Evolutionary conservation across 2,113 vertebrate species (phyloP), one percentile per base, ranked within the genome.

Genomic region (Ctenodactylus gundi): DNA sequence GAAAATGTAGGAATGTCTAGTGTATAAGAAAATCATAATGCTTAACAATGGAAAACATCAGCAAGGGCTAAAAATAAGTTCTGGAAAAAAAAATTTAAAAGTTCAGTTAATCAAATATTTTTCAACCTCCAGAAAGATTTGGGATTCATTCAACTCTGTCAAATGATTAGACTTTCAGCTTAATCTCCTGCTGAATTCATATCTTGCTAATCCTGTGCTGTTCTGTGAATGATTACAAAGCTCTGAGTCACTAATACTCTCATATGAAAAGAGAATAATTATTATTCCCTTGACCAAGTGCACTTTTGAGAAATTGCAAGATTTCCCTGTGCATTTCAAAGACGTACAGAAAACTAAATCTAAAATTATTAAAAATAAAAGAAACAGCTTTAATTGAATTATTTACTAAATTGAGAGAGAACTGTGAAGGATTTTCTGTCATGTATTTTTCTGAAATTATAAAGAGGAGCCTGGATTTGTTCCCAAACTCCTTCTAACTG

Each of bases 161-260:
- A 97, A 95, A 94, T 94, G 62, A 97, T 92, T 95, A 84, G 80
- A 41, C 62, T 91, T 86, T 95, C 77, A 95, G 29, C 39, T 96
- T 97, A 96, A 97, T 96, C 51, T 82, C 81, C 73, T 93, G 84
- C 29, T 82, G 87, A 95, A 96, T 96, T 95, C 90, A 44, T 91
- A 92, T 94, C 41, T 96, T 86, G 65, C 53, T 97, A 94, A 97
- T 94, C 94, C 96, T 91, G 39, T 88, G 51, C 86, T 95, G 11
- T 92, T 93, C 73, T 41, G 10, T 88, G 41, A 92, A 96, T 92
- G 67, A 88, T 96, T 96, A 93, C 85, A 92, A 92, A 97, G 58
- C 88, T 95, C 60, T 92, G 39, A 92, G 46, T 94, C 90, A 94
- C 67, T 94, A 97, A 96, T 86, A 36, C 34, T 78, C 36, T 55